These are phyloP conservation scores for Lydus trimaculatus DNA, from an alignment of 2,888 invertebrate genomes.

Conservation along the genomic window DNA sequence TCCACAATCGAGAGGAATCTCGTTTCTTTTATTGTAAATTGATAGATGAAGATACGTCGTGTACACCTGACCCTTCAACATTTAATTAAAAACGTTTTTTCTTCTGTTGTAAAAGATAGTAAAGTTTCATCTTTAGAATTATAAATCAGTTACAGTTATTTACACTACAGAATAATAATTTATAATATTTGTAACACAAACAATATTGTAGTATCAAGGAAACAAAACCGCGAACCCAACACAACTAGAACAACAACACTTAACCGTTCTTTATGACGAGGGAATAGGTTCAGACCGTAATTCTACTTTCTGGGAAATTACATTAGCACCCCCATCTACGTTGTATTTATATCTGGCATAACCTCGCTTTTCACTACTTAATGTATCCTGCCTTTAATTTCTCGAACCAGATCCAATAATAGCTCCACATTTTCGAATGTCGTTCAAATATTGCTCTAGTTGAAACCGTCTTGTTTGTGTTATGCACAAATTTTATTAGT, in stretches of 20 bases:
- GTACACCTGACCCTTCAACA: slow-evolving; percentile 44
- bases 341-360: slow-evolving; percentile 41
- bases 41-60: slow-evolving; percentile 41
- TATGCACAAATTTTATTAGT: not conserved
- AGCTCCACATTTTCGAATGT: slow-evolving; percentile 6
- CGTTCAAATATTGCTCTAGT: too few relatives aligned
- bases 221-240: slow-evolving; percentile 40
- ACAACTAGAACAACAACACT: slow-evolving; percentile 40
- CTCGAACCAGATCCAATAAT: slow-evolving; percentile 38
- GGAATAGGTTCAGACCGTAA: slow-evolving; percentile 30
- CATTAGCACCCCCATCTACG: slow-evolving; percentile 35
- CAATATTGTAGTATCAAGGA: slow-evolving; percentile 40
- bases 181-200: slow-evolving; percentile 43
- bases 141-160: not conserved
- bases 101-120: not conserved
- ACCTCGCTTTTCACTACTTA: slow-evolving; percentile 39
- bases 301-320: slow-evolving; percentile 29
- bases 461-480: too few relatives aligned
- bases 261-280: slow-evolving; percentile 45
- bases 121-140: not conserved
- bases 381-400: slow-evolving; percentile 22
- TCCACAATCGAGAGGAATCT: not conserved
- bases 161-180: slow-evolving; percentile 41
- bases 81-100: slow-evolving; percentile 51
- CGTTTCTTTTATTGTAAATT: slow-evolving; percentile 31